phyloP scores from a whole-genome alignment of 2,888 invertebrate species.

The Sphaerophoria rueppellii region DNA sequence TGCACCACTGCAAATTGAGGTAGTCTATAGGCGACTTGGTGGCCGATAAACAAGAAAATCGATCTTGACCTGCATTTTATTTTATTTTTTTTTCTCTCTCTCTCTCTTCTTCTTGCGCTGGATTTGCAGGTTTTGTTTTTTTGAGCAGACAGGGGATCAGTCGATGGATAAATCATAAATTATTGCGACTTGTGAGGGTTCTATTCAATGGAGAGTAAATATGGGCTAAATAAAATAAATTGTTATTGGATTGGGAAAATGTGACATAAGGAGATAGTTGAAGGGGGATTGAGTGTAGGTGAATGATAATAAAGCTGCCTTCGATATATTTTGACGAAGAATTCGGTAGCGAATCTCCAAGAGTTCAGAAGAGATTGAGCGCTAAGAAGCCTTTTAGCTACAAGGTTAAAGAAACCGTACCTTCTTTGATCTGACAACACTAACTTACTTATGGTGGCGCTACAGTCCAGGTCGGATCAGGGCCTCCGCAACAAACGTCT shows the following conservation, averaged over 20 bases:
- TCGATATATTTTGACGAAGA: too few relatives aligned
- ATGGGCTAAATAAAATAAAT: background rate
- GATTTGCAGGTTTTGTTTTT: background rate
- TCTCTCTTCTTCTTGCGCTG: background rate
- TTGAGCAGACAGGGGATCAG: background rate
- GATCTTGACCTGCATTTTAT: constrained; percentile 67
- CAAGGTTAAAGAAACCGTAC: too few relatives aligned
- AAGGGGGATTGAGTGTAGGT: too few relatives aligned
- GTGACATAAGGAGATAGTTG: background rate
- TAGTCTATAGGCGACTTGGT: constrained; percentile 39
- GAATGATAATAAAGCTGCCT: too few relatives aligned
- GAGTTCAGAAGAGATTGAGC: too few relatives aligned
- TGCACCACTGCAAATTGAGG: constrained; percentile 13
- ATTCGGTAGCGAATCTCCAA: too few relatives aligned
- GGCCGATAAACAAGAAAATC: constrained; percentile 66
- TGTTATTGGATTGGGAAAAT: background rate
- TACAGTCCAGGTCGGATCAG: too few relatives aligned
- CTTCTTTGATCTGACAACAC: too few relatives aligned
- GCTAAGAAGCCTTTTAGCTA: too few relatives aligned
- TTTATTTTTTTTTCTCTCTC: too few relatives aligned
- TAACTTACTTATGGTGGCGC: too few relatives aligned
- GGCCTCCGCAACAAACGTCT: too few relatives aligned
- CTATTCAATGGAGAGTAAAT: constrained; percentile 48
- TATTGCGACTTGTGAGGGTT: constrained; percentile 13
- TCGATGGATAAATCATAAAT: constrained; percentile 17